Evolutionary conservation across 92 coral and sea anemone genomes (phyloP), one percentile per base, ranked within the genome.

Genomic region (Zoanthus sociatus): DNA sequence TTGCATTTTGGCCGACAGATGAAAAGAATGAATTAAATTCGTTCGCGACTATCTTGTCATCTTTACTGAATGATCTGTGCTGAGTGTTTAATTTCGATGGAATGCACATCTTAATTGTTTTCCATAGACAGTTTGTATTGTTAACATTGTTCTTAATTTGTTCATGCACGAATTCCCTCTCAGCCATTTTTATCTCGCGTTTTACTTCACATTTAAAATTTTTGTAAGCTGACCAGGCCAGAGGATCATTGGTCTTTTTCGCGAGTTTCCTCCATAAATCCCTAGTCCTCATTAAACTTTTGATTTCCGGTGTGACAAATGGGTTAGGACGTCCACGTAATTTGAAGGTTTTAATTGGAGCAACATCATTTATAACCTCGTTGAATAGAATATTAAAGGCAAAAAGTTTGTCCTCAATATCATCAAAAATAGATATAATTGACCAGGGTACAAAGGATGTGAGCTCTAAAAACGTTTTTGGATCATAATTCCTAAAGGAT

Each of bases 391-490:
- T 75, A 75, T 75, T 75, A 75, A 75, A 75, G 58, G 79, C 79
- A 12, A 58, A 58, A 58, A 0, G 18, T 58, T 58, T 58, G 66
- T 58, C 66, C 66, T 58, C 66, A 58, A 75, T 75, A 75, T 75
- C 79, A 75, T 75, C 79, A 18, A 75, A 26, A 75, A 75, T 55
- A 33, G 79, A 75, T 75, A 75, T 75, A 75, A 21, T 32, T 26
- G 79, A 75, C 79, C 79, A 75, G 79, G 79, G 79, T 75, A 75
- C 79, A 75, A 75, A 75, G 56, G 79, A 75, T 75, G 79, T 37
- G 79, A 75, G 79, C 79, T 55, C 79, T 45, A 37, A 55, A 75
- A 75, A 33, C 51, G 6, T 75, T 75, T 75, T 75, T 75, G 56
- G 79, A 75, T 75, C 79, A 75, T 74, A 74, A 54, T 74, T 74